Evolutionary conservation across 2,797 vertebrate species (phyloP).

Genomic region (Sphaeramia orbicularis): DNA sequence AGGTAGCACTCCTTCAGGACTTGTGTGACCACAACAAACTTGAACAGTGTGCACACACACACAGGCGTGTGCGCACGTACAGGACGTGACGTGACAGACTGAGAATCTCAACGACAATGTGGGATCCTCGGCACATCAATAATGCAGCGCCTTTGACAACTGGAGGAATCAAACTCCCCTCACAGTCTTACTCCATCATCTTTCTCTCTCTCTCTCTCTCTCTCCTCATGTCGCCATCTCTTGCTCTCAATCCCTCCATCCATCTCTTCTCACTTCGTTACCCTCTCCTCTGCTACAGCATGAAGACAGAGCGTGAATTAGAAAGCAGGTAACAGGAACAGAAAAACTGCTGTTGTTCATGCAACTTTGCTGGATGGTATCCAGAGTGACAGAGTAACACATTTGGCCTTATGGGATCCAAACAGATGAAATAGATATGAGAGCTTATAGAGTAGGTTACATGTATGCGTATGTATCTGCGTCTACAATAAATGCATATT

Average conservation of each 20-base stretch:
- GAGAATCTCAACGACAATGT: slow-evolving; percentile 64
- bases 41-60: background rate
- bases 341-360: slow-evolving; percentile 24
- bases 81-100: slow-evolving; percentile 68
- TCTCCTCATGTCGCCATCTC: slow-evolving; percentile 29
- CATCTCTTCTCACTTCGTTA: slow-evolving; percentile 57
- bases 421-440: slow-evolving; percentile 36
- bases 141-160: slow-evolving; percentile 79
- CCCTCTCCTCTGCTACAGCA: slow-evolving; percentile 35
- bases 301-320: slow-evolving; percentile 44
- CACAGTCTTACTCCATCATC: slow-evolving; percentile 59
- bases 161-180: slow-evolving; percentile 68
- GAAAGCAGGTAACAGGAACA: slow-evolving; percentile 35
- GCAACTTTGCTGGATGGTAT: slow-evolving; percentile 32
- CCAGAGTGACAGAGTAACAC: slow-evolving; percentile 35
- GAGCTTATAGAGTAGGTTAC: slow-evolving; percentile 14
- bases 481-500: slow-evolving; percentile 15
- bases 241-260: slow-evolving; percentile 38
- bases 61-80: slow-evolving; percentile 12
- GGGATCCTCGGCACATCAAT: slow-evolving; percentile 79
- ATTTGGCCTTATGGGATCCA: slow-evolving; percentile 38
- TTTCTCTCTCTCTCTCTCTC: slow-evolving; percentile 21
- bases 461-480: slow-evolving; percentile 11
- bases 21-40: slow-evolving; percentile 52
- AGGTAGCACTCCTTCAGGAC: slow-evolving; percentile 71